Evolutionary conservation across 2,888 invertebrate genomes (phyloP), one percentile per base, ranked within the genome.

Genomic region (Chesias legatella): DNA sequence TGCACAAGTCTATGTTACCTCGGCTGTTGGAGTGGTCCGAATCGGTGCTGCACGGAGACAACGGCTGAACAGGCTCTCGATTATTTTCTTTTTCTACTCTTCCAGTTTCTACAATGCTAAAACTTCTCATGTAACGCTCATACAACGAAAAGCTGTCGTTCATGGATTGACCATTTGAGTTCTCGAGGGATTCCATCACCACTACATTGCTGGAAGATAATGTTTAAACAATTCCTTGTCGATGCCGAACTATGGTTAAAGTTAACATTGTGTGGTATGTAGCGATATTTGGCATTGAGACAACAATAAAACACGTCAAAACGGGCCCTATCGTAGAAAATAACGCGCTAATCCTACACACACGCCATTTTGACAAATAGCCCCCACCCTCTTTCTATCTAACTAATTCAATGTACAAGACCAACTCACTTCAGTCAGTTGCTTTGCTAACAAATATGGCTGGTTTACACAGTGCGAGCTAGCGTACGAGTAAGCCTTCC

Each of bases 121-220:
- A 88, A 71, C 84, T 86, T 68, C 79, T 74, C 72, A 86, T 70
- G 56, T 85, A 88, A 27, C 85, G 76, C 49, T 84, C 83, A 47
- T 88, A 88, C 49, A 86, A 63, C 56, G 83, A 84, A 68, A 86
- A 82, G 67, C 79, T 83, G 67, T 85, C 80, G 71, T 79, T 83
- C 75, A 79, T 67, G 37, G 85, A 84, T 63, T 74, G 79, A 68
- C 82, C 79, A 73, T 84, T 83, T 43, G 86, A 80, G 66, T 84
- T 82, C 68, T 79, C 80, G 50, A 79, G 71, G 63, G 83, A 77
- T 81, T 84, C 86, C 86, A 88, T 86, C 63, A 82, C 81, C 73
- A 69, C 69, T 70, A 67, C 73, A 75, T 71, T 42, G 35, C 43
- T 6, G 22, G 20, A 24, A 21, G 13, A 17, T 17, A 27, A n/a